Conservation (phyloP, 2,797 vertebrate species). For the Pseudochaenichthys georgianus region DNA sequence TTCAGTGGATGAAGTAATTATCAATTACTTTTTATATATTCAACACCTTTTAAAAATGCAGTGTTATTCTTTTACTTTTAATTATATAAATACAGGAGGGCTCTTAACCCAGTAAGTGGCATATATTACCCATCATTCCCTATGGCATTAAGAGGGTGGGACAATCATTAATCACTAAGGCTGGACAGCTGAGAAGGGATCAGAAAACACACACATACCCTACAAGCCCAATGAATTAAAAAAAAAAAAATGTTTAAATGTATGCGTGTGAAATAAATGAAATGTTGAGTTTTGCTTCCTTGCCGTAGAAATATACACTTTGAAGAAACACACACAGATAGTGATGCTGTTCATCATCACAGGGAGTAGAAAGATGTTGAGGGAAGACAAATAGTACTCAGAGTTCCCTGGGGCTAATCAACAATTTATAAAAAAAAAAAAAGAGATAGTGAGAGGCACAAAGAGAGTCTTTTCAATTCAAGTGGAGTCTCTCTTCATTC, state of each 20-base stretch:
- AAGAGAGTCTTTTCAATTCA: constrained; percentile 54
- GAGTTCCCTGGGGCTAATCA: constrained; percentile 58
- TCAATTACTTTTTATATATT: not conserved
- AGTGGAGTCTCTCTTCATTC: constrained; percentile 48
- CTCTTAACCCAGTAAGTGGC: constrained; percentile 65
- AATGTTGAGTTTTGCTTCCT: constrained; percentile 46
- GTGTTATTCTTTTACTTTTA: constrained; percentile 17
- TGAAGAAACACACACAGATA: not conserved
- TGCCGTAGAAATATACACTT: constrained; percentile 27
- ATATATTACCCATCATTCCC: constrained; percentile 66
- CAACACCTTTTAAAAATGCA: constrained; percentile 22
- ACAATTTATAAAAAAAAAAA: constrained; percentile 41
- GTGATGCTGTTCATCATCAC: constrained; percentile 41
- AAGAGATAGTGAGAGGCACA: constrained; percentile 49
- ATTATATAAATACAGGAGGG: constrained; percentile 33
- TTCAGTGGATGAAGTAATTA: no score
- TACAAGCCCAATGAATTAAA: not conserved
- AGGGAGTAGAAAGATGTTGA: constrained; percentile 57
- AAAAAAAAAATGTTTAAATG: no score
- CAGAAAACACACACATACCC: constrained; percentile 7
- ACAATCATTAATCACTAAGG: constrained; percentile 74
- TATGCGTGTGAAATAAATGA: no score
- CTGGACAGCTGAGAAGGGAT: constrained; percentile 42
- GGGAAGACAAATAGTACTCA: constrained; percentile 35
- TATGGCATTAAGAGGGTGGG: constrained; percentile 26